Evolutionary conservation across 2,113 vertebrate species (phyloP).

Genomic region (Xiphophorus hellerii): DNA sequence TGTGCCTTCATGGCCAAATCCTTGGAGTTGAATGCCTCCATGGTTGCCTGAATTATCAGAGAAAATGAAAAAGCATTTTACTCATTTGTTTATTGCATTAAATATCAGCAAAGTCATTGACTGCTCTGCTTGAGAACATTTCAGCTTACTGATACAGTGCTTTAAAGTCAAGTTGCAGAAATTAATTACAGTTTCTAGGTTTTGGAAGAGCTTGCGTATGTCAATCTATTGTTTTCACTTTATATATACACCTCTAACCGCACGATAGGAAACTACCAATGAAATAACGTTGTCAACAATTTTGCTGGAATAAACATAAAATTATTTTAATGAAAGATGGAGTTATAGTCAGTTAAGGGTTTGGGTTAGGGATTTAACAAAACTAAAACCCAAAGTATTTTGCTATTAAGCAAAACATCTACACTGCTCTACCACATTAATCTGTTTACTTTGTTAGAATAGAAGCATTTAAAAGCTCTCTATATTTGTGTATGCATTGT

Average conservation of each 20-base stretch:
- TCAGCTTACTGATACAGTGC: background rate
- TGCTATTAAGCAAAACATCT: background rate
- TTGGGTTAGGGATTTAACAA: too few species aligned
- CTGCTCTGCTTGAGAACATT: background rate
- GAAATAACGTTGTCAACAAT: background rate
- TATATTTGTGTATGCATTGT: conserved; percentile 47
- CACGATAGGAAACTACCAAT: background rate
- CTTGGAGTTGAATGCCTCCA: conserved; percentile 90
- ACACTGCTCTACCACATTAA: too few species aligned
- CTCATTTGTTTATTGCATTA: background rate
- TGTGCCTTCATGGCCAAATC: conserved; percentile 86
- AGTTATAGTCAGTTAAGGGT: background rate
- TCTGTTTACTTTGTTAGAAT: background rate
- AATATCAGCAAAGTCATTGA: background rate
- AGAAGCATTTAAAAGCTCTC: background rate
- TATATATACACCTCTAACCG: background rate
- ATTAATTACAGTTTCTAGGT: background rate
- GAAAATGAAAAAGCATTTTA: background rate
- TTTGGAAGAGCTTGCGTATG: background rate
- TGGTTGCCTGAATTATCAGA: conserved; percentile 55
- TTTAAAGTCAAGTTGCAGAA: background rate
- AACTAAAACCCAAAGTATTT: background rate
- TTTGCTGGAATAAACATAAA: background rate
- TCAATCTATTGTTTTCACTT: background rate
- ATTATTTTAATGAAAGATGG: background rate